These are phyloP conservation scores for Temnothorax longispinosus DNA, from an alignment of 1,140 invertebrate species.

Conservation along the genomic window DNA sequence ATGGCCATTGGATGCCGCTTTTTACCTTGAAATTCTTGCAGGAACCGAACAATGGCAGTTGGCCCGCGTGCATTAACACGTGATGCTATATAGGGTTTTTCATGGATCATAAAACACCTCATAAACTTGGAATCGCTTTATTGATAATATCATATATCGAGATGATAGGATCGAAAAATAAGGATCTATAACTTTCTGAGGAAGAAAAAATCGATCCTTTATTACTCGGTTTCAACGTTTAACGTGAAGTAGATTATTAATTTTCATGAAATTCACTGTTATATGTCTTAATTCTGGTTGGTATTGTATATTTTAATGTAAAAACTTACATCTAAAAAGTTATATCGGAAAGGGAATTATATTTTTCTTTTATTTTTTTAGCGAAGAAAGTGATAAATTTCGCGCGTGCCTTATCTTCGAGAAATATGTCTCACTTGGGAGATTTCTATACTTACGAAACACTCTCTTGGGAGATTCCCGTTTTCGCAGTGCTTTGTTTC, in stretches of 20 bases:
- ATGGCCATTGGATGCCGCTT: background rate
- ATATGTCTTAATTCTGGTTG: background rate
- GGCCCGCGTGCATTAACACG: background rate
- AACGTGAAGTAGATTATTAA: background rate
- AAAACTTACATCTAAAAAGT: conserved; percentile 4
- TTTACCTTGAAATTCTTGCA: conserved; percentile 24
- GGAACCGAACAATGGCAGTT: conserved; percentile 15
- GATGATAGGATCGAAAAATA: background rate
- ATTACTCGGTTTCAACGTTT: background rate
- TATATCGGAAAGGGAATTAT: background rate
- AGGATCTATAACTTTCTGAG: background rate
- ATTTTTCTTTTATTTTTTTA: background rate
- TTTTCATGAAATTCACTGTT: background rate
- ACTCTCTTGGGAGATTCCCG: background rate
- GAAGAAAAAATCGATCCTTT: background rate
- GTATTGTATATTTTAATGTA: background rate
- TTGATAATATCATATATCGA: background rate
- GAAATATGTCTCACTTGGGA: conserved; percentile 57
- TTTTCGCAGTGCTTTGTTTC: conserved; percentile 54
- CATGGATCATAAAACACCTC: conserved; percentile 15
- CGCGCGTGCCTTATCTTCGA: conserved; percentile 27
- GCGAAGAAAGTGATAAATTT: conserved; percentile 26
- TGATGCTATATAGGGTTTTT: background rate
- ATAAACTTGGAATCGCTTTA: background rate
- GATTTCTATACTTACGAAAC: conserved; percentile 35